A percentile compares a stretch with the other conserved stretches of the same genome.
phyloP scores from a whole-genome alignment of 2,888 invertebrate species.

The Conistra vaccinii region DNA sequence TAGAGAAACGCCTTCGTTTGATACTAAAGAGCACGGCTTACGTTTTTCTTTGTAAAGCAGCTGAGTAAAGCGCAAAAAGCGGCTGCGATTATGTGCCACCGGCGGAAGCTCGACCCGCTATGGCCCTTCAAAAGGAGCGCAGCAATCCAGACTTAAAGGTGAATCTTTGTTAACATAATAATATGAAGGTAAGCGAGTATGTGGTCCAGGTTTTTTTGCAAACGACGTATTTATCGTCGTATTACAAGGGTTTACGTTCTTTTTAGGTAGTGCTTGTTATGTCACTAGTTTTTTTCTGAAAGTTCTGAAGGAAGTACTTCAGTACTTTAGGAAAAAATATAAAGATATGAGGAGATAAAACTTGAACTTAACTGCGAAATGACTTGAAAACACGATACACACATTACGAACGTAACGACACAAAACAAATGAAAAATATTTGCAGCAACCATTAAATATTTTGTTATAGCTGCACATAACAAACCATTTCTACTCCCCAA shows the following conservation, averaged over 20 bases:
- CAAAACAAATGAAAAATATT: conserved; percentile 6
- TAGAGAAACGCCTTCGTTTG: conserved; percentile 67
- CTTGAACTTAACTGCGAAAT: background rate
- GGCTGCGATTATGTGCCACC: conserved; percentile 73
- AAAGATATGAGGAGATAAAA: background rate
- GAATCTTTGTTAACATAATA: conserved; percentile 71
- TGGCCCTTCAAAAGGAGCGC: conserved; percentile 73
- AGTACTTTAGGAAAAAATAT: background rate
- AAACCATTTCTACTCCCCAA: conserved; percentile 31
- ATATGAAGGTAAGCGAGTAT: conserved; percentile 58
- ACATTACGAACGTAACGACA: too few species aligned
- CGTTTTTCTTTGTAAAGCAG: conserved; percentile 72
- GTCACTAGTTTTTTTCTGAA: background rate
- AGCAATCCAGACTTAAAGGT: conserved; percentile 70
- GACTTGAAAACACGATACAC: too few species aligned
- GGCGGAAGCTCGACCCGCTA: conserved; percentile 73
- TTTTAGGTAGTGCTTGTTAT: conserved; percentile 3
- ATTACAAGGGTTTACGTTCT: conserved; percentile 15
- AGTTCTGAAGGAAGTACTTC: background rate
- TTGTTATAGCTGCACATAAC: conserved; percentile 6
- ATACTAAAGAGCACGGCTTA: conserved; percentile 61
- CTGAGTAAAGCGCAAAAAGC: conserved; percentile 70
- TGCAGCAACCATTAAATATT: background rate
- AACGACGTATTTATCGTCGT: conserved; percentile 30
- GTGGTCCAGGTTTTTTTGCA: conserved; percentile 31